These are phyloP conservation scores for Zoanthus solanderi DNA, from an alignment of 92 coral and sea anemone species.

Conservation along the genomic window DNA sequence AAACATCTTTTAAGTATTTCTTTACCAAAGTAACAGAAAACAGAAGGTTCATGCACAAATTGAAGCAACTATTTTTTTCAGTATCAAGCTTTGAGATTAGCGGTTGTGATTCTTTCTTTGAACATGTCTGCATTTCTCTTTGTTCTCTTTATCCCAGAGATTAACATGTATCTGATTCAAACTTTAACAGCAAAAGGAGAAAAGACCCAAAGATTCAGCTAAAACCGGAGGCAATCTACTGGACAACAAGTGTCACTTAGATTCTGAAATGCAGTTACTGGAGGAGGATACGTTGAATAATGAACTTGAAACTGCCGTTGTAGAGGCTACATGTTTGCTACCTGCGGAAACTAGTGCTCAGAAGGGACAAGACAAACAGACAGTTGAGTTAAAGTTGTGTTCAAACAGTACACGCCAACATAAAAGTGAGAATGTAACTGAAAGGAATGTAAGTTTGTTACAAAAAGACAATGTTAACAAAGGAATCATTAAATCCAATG, in stretches of 20 bases:
- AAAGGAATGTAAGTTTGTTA: not conserved
- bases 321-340: not conserved
- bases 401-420: not conserved
- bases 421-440: not conserved
- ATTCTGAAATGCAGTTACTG: not conserved
- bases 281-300: not conserved
- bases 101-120: not conserved
- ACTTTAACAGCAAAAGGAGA: not conserved
- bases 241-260: not conserved
- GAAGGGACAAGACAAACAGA: not conserved
- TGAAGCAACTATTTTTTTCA: no score
- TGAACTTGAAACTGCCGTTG: not conserved
- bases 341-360: not conserved
- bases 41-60: no score
- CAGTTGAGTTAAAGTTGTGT: not conserved
- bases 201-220: not conserved
- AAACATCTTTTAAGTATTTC: no score
- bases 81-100: no score
- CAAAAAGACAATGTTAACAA: not conserved
- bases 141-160: not conserved
- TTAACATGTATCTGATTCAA: not conserved
- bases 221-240: not conserved
- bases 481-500: not conserved
- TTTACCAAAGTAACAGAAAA: no score
- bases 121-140: not conserved